Evolutionary conservation across 1,140 invertebrate genomes (phyloP).

Genomic region (Leptopilina boulardi): DNA sequence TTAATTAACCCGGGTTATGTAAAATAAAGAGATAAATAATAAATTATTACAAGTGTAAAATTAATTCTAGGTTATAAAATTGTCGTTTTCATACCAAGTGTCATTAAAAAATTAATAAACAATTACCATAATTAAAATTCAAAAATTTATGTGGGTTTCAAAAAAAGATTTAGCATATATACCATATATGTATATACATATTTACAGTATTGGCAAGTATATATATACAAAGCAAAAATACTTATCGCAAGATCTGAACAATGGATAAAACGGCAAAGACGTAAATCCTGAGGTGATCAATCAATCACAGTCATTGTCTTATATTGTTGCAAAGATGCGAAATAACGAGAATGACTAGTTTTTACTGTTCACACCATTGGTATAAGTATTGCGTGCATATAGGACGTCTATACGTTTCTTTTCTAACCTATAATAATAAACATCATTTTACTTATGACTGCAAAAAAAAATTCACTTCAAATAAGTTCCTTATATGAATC

Average conservation of each 20-base stretch:
- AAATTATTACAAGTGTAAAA: too few species aligned
- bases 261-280: conserved; percentile 3
- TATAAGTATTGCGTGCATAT: neutral
- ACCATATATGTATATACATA: neutral
- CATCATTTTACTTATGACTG: neutral
- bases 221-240: neutral
- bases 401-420: neutral
- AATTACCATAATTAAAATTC: too few species aligned
- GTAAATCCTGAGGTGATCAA: conserved; percentile 27
- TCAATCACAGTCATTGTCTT: conserved; percentile 35
- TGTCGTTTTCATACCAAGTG: too few species aligned
- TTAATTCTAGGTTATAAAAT: too few species aligned
- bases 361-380: conserved; percentile 6
- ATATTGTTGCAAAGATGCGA: conserved; percentile 18
- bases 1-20: too few species aligned
- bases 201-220: neutral
- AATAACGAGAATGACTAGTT: conserved; percentile 35
- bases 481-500: too few species aligned
- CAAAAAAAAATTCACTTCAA: neutral
- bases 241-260: neutral
- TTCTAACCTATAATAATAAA: neutral
- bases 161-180: neutral
- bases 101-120: too few species aligned
- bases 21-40: too few species aligned
- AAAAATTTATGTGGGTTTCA: too few species aligned